A percentile compares a stretch with the other conserved stretches of the same genome.
Conservation (phyloP, 2,797 vertebrate species). For the Lacerta viridis region DNA sequence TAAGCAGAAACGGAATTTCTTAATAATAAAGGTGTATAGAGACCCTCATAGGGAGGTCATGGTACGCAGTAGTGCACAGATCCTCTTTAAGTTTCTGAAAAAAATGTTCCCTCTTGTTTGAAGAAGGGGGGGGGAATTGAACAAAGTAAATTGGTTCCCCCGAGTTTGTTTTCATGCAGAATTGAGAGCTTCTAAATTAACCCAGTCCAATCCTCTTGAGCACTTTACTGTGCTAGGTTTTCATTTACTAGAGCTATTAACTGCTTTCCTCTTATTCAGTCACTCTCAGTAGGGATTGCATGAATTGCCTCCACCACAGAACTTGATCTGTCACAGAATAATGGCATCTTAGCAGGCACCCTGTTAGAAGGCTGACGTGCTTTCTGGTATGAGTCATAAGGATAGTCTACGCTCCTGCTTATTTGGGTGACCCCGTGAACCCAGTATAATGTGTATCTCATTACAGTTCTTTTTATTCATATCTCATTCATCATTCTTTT, state of each 20-base stretch:
- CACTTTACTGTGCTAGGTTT: background rate
- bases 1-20: background rate
- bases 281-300: background rate
- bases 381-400: conserved; percentile 45
- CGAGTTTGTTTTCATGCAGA: conserved; percentile 21
- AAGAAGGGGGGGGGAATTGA: background rate
- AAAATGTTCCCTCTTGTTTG: background rate
- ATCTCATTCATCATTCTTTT: conserved; percentile 53
- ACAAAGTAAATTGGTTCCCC: conserved; percentile 19
- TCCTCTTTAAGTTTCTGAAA: background rate
- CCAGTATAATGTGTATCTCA: conserved; percentile 30
- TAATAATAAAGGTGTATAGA: background rate
- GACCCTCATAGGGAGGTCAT: background rate
- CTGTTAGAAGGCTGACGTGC: conserved; percentile 30
- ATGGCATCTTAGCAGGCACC: background rate
- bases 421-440: conserved; percentile 19
- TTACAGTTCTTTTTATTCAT: conserved; percentile 47
- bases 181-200: conserved; percentile 24
- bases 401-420: conserved; percentile 28
- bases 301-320: conserved; percentile 15
- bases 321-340: conserved; percentile 10
- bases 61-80: background rate
- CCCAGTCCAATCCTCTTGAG: conserved; percentile 1
- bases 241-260: background rate
- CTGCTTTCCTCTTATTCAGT: background rate